Evolutionary conservation across 2,797 vertebrate species (phyloP), one percentile per base, ranked within the genome.

Genomic region (Strix occidentalis): DNA sequence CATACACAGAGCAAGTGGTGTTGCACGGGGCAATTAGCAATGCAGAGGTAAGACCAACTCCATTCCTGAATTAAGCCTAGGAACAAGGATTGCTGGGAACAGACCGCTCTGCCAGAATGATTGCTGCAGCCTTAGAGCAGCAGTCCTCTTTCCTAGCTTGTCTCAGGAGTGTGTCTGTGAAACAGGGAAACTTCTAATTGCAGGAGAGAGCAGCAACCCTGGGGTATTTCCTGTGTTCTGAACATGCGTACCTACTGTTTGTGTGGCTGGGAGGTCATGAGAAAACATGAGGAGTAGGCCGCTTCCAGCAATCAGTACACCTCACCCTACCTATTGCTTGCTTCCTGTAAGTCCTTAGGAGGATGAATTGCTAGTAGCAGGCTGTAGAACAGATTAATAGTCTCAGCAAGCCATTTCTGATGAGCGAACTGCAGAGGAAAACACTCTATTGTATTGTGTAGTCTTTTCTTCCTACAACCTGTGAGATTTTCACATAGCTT

Each of bases 221-320:
- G 57, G 46, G 25, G 20, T 63, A 33, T 87, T 95, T 78, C 7
- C 9, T 12, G 1, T 74, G 43, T 45, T 91, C 46, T 58, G 35
- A 81, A n/a, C 33, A 8, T 0, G 4, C 2, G 3, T 50, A 37
- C 35, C 26, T 65, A 0, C 46, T 75, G 29, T 31, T 14, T 70
- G 12, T 25, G 66, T 88, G 37, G 13, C 43, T 81, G 48, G 29
- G 33, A 35, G 48, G 21, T 79, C 39, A 7, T 54, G 70, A 29
- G 26, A 81, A 81, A 56, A 63, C 9, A n/a, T 0, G 1, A 54
- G 60, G 60, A 58, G 26, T 9, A 24, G 19, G 43, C 39, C 6
- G 14, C 56, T 89, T 65, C 11, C 43, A 80, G 60, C 56, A 45
- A 35, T 11, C 20, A 18, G 35, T 64, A 39, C 58, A 37, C 35